Evolutionary conservation across 2,113 vertebrate genomes (phyloP).

Genomic region (Nerophis lumbriciformis): DNA sequence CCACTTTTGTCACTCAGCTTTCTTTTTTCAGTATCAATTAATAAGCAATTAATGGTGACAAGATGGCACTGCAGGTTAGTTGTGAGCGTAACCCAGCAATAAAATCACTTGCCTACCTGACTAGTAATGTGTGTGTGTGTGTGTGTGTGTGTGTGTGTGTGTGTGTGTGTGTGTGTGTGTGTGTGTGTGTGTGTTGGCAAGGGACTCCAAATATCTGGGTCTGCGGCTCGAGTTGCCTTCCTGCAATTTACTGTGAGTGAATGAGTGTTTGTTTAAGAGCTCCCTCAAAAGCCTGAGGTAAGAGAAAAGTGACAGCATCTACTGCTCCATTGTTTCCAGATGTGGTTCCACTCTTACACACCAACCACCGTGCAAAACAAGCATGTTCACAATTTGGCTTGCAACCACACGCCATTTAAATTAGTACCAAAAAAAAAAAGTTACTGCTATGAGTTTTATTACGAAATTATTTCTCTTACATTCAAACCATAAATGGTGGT

Average conservation of each 20-base stretch:
- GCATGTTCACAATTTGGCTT: too few species aligned
- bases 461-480: too few species aligned
- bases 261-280: slow-evolving; percentile 70
- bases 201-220: slow-evolving; percentile 40
- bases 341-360: slow-evolving; percentile 38
- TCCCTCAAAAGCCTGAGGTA: slow-evolving; percentile 55
- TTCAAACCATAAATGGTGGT: too few species aligned
- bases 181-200: neutral
- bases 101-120: neutral
- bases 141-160: slow-evolving; percentile 13
- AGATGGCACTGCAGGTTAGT: too few species aligned
- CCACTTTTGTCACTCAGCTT: neutral
- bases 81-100: too few species aligned
- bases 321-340: slow-evolving; percentile 66
- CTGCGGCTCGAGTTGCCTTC: slow-evolving; percentile 60
- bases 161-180: neutral
- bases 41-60: too few species aligned
- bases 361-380: neutral
- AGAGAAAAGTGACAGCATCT: slow-evolving; percentile 68
- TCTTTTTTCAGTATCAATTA: too few species aligned
- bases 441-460: too few species aligned
- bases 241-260: slow-evolving; percentile 65
- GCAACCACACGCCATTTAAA: too few species aligned
- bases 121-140: neutral
- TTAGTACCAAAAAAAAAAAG: too few species aligned